Percentiles rank a stretch among this genome's conserved stretches.
These are phyloP conservation scores for Amphibalanus amphitrite DNA, from an alignment of 1,140 invertebrate species.

Conservation along the genomic window DNA sequence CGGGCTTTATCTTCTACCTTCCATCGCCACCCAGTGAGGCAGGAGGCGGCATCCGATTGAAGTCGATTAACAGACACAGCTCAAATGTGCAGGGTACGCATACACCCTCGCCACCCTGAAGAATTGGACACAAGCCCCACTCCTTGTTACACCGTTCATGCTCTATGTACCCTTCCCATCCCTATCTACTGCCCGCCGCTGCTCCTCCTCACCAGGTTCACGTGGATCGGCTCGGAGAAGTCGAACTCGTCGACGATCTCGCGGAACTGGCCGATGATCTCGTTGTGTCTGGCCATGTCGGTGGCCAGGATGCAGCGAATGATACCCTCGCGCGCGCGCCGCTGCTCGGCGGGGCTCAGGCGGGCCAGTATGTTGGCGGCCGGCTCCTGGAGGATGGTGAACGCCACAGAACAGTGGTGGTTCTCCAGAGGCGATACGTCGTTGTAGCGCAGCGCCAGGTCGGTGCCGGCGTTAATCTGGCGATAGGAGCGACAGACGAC, in stretches of 20 bases:
- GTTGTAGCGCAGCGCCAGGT: constrained; percentile 67
- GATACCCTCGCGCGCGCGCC: constrained; percentile 42
- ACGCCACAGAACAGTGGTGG: constrained; percentile 73
- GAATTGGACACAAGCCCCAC: too few relatives aligned
- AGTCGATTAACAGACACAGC: too few relatives aligned
- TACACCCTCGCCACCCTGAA: too few relatives aligned
- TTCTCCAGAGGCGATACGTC: constrained; percentile 78
- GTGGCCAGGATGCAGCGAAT: constrained; percentile 69
- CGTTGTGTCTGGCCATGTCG: constrained; percentile 74
- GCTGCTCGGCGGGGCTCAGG: constrained; percentile 14
- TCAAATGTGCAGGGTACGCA: too few relatives aligned
- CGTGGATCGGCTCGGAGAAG: constrained; percentile 51
- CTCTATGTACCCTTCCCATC: too few relatives aligned
- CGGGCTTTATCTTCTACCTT: too few relatives aligned
- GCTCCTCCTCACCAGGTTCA: constrained; percentile 52
- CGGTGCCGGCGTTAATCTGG: constrained; percentile 64
- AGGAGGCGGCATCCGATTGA: too few relatives aligned
- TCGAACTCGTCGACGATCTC: constrained; percentile 52
- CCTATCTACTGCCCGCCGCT: too few relatives aligned
- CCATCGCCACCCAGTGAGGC: too few relatives aligned
- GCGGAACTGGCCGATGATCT: constrained; percentile 59
- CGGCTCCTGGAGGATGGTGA: constrained; percentile 50
- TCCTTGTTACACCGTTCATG: too few relatives aligned
- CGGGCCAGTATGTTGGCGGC: constrained; percentile 54
- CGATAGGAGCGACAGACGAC: constrained; percentile 14